phyloP scores from a whole-genome alignment of 2,113 vertebrate species.

The Perca fluviatilis region DNA sequence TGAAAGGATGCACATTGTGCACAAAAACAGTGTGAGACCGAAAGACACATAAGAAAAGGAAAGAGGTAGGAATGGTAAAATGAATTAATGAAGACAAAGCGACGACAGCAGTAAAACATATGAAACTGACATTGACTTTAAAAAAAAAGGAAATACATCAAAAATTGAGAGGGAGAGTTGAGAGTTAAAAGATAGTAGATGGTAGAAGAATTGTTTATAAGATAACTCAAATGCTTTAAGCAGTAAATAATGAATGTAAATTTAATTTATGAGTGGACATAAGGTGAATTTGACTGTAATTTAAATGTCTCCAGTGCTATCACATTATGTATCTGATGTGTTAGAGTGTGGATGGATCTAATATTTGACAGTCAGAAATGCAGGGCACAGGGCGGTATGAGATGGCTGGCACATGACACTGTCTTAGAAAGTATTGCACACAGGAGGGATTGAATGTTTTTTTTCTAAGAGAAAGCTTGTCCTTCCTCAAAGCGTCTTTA shows the following conservation, averaged over 20 bases:
- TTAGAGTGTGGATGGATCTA: background rate
- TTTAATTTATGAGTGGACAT: background rate
- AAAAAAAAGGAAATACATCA: background rate
- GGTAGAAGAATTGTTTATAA: background rate
- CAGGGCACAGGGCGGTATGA: background rate
- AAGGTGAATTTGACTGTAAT: background rate
- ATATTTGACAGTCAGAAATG: conserved; percentile 7
- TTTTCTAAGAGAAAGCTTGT: conserved; percentile 26
- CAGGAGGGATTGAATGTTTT: conserved; percentile 21
- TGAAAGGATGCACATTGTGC: conserved; percentile 55
- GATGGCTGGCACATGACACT: conserved; percentile 18
- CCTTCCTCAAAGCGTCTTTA: conserved; percentile 1
- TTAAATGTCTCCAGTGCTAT: background rate
- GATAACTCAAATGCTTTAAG: background rate
- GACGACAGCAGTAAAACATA: background rate
- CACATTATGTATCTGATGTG: background rate
- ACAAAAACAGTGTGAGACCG: background rate
- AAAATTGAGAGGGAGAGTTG: background rate
- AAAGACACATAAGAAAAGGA: background rate
- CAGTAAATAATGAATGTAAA: too few species aligned
- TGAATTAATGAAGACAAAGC: background rate
- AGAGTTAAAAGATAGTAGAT: background rate
- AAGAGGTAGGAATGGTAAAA: too few species aligned
- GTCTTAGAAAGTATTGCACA: conserved; percentile 30
- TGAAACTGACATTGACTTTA: background rate